Conservation (phyloP, 2,888 invertebrate genomes). For the Ligdia adustata region DNA sequence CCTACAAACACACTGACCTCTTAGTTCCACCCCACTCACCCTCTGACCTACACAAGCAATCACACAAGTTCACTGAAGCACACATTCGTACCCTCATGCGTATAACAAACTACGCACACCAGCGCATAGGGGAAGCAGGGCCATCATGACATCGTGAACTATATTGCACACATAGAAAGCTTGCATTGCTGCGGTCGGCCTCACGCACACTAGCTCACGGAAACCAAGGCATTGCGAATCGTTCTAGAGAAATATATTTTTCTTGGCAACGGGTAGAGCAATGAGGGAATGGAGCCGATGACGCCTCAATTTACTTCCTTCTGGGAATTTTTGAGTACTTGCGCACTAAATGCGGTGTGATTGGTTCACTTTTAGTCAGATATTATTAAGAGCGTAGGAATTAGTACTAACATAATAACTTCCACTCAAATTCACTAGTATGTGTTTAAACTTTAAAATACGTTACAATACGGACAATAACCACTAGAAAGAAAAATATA, state of each 20-base stretch:
- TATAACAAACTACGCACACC: slow-evolving; percentile 39
- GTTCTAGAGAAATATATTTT: slow-evolving; percentile 40
- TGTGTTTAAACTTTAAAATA: too few relatives aligned
- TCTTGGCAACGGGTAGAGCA: slow-evolving; percentile 39
- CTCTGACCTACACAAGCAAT: slow-evolving; percentile 48
- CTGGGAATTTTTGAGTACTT: neutral
- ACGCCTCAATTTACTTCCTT: slow-evolving; percentile 35
- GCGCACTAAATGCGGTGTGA: neutral
- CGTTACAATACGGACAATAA: too few relatives aligned
- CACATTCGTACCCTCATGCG: slow-evolving; percentile 34
- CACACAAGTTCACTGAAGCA: slow-evolving; percentile 38
- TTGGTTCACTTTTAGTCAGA: too few relatives aligned
- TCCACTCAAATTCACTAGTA: too few relatives aligned
- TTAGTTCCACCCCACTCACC: slow-evolving; percentile 44
- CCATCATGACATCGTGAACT: slow-evolving; percentile 51
- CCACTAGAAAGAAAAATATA: too few relatives aligned
- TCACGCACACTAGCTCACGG: slow-evolving; percentile 29
- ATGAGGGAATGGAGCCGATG: slow-evolving; percentile 33
- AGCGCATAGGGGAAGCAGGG: slow-evolving; percentile 42
- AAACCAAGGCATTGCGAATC: slow-evolving; percentile 32
- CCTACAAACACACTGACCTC: slow-evolving; percentile 77
- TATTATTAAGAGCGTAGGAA: too few relatives aligned
- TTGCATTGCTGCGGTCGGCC: slow-evolving; percentile 18
- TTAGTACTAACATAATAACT: too few relatives aligned
- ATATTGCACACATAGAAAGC: slow-evolving; percentile 43